phyloP scores from a whole-genome alignment of 2,888 invertebrate species.

The Drosophila borealis region DNA sequence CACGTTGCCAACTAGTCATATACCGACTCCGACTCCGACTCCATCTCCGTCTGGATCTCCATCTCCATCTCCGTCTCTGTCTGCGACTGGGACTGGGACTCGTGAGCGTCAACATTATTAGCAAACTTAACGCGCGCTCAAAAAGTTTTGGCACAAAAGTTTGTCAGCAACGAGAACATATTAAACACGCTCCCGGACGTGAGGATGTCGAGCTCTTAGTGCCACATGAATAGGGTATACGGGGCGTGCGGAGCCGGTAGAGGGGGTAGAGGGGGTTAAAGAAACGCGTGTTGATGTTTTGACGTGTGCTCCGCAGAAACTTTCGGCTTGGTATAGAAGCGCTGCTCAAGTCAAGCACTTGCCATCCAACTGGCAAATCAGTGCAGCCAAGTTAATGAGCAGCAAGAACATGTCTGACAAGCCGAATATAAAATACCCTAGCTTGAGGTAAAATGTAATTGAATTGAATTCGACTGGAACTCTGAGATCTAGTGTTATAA shows the following conservation, averaged over 20 bases:
- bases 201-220: slow-evolving; percentile 33
- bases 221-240: not conserved
- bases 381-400: slow-evolving; percentile 74
- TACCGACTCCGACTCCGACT: slow-evolving; percentile 5
- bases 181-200: slow-evolving; percentile 69
- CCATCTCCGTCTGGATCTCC: slow-evolving; percentile 1
- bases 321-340: slow-evolving; percentile 47
- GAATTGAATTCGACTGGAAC: too few relatives aligned
- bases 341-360: slow-evolving; percentile 61
- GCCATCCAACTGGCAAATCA: slow-evolving; percentile 69
- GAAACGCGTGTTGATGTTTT: slow-evolving; percentile 78
- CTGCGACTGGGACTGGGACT: slow-evolving; percentile 30
- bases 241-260: too few relatives aligned
- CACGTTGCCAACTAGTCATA: slow-evolving; percentile 40
- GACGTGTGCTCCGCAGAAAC: slow-evolving; percentile 72
- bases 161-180: slow-evolving; percentile 72
- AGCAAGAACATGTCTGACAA: slow-evolving; percentile 5
- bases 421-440: not conserved
- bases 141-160: slow-evolving; percentile 71
- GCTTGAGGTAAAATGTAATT: too few relatives aligned
- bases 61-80: not conserved
- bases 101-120: slow-evolving; percentile 71
- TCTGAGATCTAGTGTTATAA: too few relatives aligned
- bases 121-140: slow-evolving; percentile 74
- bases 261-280: slow-evolving; percentile 16